Percentiles rank a stretch among this genome's conserved stretches.
phyloP scores from a whole-genome alignment of 2,888 invertebrate genomes.

The Stenichneumon culpator region DNA sequence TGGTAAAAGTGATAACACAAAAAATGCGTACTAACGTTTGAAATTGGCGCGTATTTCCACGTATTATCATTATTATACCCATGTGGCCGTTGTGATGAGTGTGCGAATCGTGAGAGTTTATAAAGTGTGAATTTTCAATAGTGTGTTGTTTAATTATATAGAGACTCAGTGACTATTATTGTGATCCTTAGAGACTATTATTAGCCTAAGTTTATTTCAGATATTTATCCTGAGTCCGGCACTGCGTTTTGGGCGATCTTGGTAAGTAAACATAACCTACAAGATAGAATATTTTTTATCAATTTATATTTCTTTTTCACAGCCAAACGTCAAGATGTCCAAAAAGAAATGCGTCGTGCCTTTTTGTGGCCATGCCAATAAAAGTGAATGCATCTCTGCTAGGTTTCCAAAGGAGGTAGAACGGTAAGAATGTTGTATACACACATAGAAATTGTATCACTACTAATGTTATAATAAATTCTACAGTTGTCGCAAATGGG shows the following conservation, averaged over 20 bases:
- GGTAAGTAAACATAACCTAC: neutral
- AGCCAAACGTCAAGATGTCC: slow-evolving; percentile 5
- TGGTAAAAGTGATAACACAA: too few relatives aligned
- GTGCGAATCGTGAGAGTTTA: too few relatives aligned
- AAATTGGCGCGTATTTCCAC: too few relatives aligned
- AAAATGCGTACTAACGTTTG: too few relatives aligned
- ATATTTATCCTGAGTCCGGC: slow-evolving; percentile 12
- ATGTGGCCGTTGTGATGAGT: too few relatives aligned
- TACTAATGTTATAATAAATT: neutral
- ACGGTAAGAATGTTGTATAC: slow-evolving; percentile 7
- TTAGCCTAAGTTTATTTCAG: neutral
- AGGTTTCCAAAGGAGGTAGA: slow-evolving; percentile 3
- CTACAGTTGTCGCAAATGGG: slow-evolving; percentile 9
- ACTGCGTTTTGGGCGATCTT: neutral
- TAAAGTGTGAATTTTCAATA: neutral
- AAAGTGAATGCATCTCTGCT: slow-evolving; percentile 8
- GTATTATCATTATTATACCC: too few relatives aligned
- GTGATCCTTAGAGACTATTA: slow-evolving; percentile 8
- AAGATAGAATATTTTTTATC: neutral
- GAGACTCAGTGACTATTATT: slow-evolving; percentile 7
- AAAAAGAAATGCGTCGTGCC: slow-evolving; percentile 8
- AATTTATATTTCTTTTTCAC: neutral
- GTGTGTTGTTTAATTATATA: neutral
- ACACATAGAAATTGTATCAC: slow-evolving; percentile 4
- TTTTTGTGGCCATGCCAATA: slow-evolving; percentile 7